Base-by-base conservation (phyloP, 1,140 invertebrate species). In the Antheraea mylitta region DNA sequence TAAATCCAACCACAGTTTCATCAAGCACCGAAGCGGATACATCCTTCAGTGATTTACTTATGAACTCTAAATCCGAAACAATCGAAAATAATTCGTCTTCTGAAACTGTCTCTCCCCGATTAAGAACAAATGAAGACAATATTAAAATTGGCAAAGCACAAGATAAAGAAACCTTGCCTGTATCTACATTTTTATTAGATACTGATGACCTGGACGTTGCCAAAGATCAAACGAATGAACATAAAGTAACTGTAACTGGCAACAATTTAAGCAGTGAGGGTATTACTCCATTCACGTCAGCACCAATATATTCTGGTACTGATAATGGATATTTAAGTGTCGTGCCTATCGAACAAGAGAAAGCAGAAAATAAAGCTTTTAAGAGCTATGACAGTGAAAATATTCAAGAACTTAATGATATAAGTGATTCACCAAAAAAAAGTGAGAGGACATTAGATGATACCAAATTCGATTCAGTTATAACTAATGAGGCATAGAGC, bases 351-450 rank as follows among this genome's bases (percentile, higher is more conserved):
- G 72, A 77, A 58, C 62, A 69, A 18, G 78, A 83, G 69, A 78
- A 73, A 61, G 37, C 63, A 18, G 75, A 75, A 42, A 79, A 78
- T 73, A 73, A 70, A 69, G 73, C 69, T 30, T 58, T 77, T 13
- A 79, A 80, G 67, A 73, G 75, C 60, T 82, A 74, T 64, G 78
- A 83, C 67, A 84, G 74, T 77, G 81, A 86, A 73, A 83, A 78
- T 61, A 79, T 80, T 67, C 76, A 81, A 80, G 79, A 83, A 70
- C 72, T 90, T 73, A 91, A 91, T 79, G 80, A 83, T 68, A 90
- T 91, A 71, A 90, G 87, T 86, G 86, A 91, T 82, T 87, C 81
- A 58, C 82, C 82, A 80, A 87, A 89, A 86, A 86, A 86, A 70
- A 89, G 82, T 85, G 88, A 87, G 76, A 88, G 86, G 80, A 89